Evolutionary conservation across 2,797 vertebrate genomes (phyloP).

Genomic region (Melanotaenia maccullochi): DNA sequence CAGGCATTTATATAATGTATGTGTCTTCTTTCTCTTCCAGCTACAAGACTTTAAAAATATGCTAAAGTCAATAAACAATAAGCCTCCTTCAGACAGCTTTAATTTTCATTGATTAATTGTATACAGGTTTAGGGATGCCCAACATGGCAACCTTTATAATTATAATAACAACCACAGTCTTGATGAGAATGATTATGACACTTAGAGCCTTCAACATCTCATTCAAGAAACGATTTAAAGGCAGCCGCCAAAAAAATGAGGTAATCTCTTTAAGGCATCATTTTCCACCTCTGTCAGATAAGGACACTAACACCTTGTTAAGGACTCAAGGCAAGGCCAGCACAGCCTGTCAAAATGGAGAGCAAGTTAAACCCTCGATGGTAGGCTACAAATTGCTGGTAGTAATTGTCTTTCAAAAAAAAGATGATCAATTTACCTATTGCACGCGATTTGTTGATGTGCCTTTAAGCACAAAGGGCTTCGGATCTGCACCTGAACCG

Average conservation of each 20-base stretch:
- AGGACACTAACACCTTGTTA: conserved; percentile 41
- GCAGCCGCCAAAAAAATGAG: conserved; percentile 36
- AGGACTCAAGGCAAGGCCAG: conserved; percentile 27
- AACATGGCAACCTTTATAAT: conserved; percentile 46
- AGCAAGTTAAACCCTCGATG: conserved; percentile 11
- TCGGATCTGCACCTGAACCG: conserved; percentile 39
- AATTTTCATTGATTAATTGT: conserved; percentile 36
- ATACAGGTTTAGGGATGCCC: conserved; percentile 37
- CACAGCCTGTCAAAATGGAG: conserved; percentile 1
- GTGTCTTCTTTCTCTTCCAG: neutral
- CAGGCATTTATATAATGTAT: neutral
- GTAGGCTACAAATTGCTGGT: neutral
- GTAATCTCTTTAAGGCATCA: conserved; percentile 10
- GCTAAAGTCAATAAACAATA: neutral
- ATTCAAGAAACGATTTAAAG: conserved; percentile 36
- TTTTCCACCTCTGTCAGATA: conserved; percentile 22
- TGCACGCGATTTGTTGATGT: neutral
- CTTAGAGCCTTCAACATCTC: conserved; percentile 46
- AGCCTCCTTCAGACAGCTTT: conserved; percentile 19
- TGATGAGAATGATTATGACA: conserved; percentile 53
- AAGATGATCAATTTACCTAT: neutral
- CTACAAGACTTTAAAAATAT: neutral
- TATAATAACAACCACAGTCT: conserved; percentile 22
- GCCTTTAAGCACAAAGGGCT: conserved; percentile 25
- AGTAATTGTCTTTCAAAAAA: conserved; percentile 3